Conservation (phyloP, 2,888 invertebrate genomes). For the Leucophenga maculata region DNA sequence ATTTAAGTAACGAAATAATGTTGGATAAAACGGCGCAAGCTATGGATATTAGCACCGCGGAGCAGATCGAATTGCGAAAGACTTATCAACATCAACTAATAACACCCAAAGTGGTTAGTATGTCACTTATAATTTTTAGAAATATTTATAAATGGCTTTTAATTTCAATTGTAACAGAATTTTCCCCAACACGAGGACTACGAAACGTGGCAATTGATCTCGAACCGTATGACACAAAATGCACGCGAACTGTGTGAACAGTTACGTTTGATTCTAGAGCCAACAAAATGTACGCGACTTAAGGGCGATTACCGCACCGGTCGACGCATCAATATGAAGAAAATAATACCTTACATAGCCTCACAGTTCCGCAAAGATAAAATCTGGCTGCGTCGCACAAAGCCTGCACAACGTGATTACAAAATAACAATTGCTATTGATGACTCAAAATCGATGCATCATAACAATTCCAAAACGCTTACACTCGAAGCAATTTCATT, state of each 20-base stretch:
- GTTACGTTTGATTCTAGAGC: conserved; percentile 93
- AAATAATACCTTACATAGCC: conserved; percentile 97
- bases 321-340: conserved; percentile 97
- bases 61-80: conserved; percentile 66
- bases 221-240: conserved; percentile 73
- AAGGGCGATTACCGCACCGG: conserved; percentile 98
- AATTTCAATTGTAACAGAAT: conserved; percentile 37
- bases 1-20: conserved; percentile 64
- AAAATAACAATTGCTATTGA: conserved; percentile 97
- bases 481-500: conserved; percentile 96
- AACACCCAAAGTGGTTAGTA: conserved; percentile 57
- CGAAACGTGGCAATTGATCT: conserved; percentile 70
- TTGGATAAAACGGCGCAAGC: conserved; percentile 57
- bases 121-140: not conserved
- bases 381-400: conserved; percentile 97
- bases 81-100: conserved; percentile 67
- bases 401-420: conserved; percentile 95
- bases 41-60: conserved; percentile 60
- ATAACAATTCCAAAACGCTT: conserved; percentile 89
- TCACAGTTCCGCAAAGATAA: conserved; percentile 99
- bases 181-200: conserved; percentile 64
- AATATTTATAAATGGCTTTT: not conserved
- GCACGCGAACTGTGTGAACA: conserved; percentile 94
- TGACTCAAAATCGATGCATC: conserved; percentile 93
- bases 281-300: conserved; percentile 91